Base-by-base conservation (phyloP, 1,140 invertebrate genomes). In the Drosophila mauritiana region DNA sequence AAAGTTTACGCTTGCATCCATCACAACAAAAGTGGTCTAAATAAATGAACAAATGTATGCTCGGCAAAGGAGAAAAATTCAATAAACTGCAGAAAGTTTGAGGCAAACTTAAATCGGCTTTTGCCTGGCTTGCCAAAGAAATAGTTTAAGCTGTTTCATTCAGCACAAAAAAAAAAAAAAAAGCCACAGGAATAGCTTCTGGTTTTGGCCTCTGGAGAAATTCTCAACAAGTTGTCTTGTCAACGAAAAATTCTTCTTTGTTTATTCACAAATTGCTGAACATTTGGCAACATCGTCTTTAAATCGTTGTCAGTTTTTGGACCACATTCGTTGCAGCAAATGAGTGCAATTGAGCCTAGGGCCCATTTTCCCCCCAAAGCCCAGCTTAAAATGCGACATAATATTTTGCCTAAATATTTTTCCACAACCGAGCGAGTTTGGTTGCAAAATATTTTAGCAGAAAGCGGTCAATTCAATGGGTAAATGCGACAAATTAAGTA, bases 81-180 rank as follows among this genome's bases (percentile, higher is more conserved):
- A 67, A 67, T 53, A 67, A 68, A 53, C 43, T 67, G 62, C 46
- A 43, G 34, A 49, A 52, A 68, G 62, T 67, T 67, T 17, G 4
- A n/a, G 48, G 53, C 61, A 68, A 68, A 68, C 27, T 68, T 68
- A 36, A 68, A 53, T 52, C 62, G 46, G 45, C 64, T 68, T 68
- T 68, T 37, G 46, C 13, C 59, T 42, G 57, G 56, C 10, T 64
- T 34, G 8, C n/a, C 12, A 51, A 22, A 11, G 34, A 48, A 68
- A 48, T 46, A 40, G 49, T 69, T 56, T 48, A 56, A 57, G 65
- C 36, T 49, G 15, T 69, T 69, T 10, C 34, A 12, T 22, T 31
- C 2, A 12, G 6, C 6, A 8, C 6, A 8, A 5, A 17, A 46
- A 64, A 43, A 27, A 17, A 17, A 3, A 5, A 17, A 46, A 64